phyloP scores from a whole-genome alignment of 2,797 vertebrate genomes.

The Microctenopoma steveboyesi region DNA sequence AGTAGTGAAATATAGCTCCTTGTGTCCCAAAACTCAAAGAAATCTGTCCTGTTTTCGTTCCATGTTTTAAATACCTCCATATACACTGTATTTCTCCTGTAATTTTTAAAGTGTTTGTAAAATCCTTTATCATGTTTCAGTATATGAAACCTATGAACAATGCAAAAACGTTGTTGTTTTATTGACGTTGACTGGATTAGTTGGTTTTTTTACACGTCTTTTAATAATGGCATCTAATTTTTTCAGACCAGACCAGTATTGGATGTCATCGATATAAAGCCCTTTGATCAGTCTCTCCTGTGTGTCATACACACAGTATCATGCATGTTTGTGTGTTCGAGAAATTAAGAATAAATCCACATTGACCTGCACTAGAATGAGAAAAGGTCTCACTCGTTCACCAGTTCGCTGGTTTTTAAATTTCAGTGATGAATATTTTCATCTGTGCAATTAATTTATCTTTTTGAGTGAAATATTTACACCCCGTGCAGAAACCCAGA shows the following conservation, averaged over 20 bases:
- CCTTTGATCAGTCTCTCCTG: constrained; percentile 19
- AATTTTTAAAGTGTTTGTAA: no score
- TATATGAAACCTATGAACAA: not conserved
- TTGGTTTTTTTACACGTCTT: not conserved
- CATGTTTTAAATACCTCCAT: not conserved
- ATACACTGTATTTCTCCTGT: not conserved
- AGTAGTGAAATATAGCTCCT: not conserved
- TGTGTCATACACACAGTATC: not conserved
- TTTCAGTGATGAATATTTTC: constrained; percentile 48
- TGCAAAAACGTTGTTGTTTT: not conserved
- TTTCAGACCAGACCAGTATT: not conserved
- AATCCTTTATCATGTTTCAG: not conserved
- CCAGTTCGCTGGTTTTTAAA: constrained; percentile 36
- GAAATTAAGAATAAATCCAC: constrained; percentile 47
- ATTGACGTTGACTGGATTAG: not conserved
- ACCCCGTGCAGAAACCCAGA: constrained; percentile 5
- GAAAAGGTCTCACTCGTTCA: constrained; percentile 35
- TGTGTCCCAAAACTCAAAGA: constrained; percentile 28
- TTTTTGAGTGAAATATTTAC: constrained; percentile 44
- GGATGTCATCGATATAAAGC: constrained; percentile 8
- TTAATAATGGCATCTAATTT: not conserved
- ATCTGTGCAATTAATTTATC: constrained; percentile 40
- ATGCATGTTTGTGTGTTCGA: not conserved
- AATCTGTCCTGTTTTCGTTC: constrained; percentile 22
- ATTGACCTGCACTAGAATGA: constrained; percentile 46